phyloP scores from a whole-genome alignment of 2,113 vertebrate genomes.

The Cinclus mexicanus region DNA sequence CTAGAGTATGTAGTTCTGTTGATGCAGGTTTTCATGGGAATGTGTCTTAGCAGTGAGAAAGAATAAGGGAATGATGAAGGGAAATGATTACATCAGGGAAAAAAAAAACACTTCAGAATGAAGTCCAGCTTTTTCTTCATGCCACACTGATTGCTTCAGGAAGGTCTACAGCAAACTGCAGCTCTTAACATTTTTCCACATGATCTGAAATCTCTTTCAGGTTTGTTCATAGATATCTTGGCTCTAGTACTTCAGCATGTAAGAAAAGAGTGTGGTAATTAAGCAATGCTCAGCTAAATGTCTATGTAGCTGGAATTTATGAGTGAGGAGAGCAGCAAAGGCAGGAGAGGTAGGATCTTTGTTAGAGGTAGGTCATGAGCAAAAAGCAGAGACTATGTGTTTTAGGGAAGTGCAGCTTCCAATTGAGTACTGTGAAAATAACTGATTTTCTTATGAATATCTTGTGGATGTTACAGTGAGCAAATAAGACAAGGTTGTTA shows the following conservation, averaged over 20 bases:
- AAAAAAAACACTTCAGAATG: not conserved
- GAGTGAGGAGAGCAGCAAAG: not conserved
- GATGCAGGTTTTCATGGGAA: not conserved
- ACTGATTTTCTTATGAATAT: not conserved
- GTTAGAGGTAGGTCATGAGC: not conserved
- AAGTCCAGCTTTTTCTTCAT: not conserved
- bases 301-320: not conserved
- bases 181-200: not conserved
- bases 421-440: not conserved
- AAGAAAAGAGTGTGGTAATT: not conserved
- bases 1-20: not conserved
- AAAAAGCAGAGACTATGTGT: not conserved
- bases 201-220: not conserved
- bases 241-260: not conserved
- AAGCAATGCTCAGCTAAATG: not conserved
- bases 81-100: fast-evolving
- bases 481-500: not conserved
- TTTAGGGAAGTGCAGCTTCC: not conserved
- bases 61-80: not conserved
- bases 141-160: not conserved
- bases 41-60: not conserved
- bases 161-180: not conserved
- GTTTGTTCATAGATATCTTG: not conserved
- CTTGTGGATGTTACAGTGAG: not conserved
- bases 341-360: not conserved